These are phyloP conservation scores for Pteronotus mesoamericanus DNA, from an alignment of 2,797 vertebrate genomes.

Conservation along the genomic window DNA sequence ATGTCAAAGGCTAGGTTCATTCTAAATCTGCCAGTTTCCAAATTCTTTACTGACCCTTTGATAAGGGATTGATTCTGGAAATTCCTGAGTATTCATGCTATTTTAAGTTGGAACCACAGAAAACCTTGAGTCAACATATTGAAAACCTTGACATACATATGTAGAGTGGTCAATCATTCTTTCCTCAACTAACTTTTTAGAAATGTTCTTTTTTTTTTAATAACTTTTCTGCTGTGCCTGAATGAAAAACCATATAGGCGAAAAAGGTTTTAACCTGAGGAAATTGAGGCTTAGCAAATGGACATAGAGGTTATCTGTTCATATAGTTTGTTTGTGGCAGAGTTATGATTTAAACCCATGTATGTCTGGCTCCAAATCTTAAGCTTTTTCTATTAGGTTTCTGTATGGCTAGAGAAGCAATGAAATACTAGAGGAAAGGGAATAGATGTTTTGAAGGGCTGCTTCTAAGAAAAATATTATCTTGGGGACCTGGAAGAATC, in stretches of 20 bases:
- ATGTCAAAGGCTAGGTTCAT: not conserved
- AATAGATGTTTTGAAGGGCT: not conserved
- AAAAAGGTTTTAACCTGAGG: not conserved
- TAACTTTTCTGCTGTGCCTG: not conserved
- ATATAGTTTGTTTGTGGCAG: not conserved
- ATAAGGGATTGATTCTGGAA: not conserved
- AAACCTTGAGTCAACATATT: not conserved
- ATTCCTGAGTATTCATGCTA: not conserved
- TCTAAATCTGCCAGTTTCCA: not conserved
- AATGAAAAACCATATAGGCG: not conserved
- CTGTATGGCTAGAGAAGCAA: not conserved
- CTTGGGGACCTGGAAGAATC: not conserved
- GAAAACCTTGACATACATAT: not conserved
- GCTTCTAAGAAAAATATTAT: not conserved
- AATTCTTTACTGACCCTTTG: not conserved
- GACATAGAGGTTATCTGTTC: not conserved
- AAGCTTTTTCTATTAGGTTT: not conserved
- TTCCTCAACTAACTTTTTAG: not conserved
- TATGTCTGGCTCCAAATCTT: not conserved
- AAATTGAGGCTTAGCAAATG: not conserved
- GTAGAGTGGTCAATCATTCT: not conserved
- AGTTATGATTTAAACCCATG: not conserved
- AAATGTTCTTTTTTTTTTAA: not conserved
- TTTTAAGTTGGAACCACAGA: not conserved
- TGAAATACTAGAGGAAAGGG: not conserved